Base-by-base conservation (phyloP, 2,888 invertebrate species). In the Coelinius sp. region DNA sequence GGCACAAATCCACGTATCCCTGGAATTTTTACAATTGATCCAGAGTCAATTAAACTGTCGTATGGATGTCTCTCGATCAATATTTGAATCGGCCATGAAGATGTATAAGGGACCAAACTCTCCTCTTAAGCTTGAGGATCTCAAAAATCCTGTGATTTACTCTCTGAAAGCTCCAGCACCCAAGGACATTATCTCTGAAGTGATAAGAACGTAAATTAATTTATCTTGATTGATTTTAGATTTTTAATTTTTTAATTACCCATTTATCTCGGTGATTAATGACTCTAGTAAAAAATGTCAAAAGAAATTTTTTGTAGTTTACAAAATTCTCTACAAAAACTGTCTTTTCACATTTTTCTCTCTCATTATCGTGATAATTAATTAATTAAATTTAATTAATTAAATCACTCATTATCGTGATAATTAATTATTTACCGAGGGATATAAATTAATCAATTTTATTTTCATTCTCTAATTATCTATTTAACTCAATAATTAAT, bases 21-120 rank as follows among this genome's bases (percentile, higher is more conserved):
- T 85, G 22, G 85, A 86, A 76, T 85, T 84, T 70, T 76, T 82
- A 49, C 65, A 83, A 53, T 73, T 85, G 31, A 76, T 82, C 7
- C 82, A 86, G 73, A 73, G 73, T 25, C 79, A 85, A 76, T 71
- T 85, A 35, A 75, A 79, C 71, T 83, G 80, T 76, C 63, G 82
- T 20, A 76, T 72, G 12, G 78, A 79, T 38, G 78, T 71, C 66
- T 74, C 84, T 20, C 78, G 78, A 35, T 70, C 75, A 4, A 69
- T 86, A 52, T 81, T 85, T 64, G 71, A 75, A 46, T 73, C 71
- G 35, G 79, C 80, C n/a, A 75, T 80, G 12, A 80, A 80, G 35
- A 71, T 80, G 27, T 83, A 81, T 20, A 77, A 78, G 8, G 78
- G 75, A 4, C 69, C 77, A 27, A 73, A 79, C n/a, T 85, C 85